These are phyloP conservation scores for Eulemur rufifrons DNA, from an alignment of 2,113 vertebrate species.

Conservation along the genomic window DNA sequence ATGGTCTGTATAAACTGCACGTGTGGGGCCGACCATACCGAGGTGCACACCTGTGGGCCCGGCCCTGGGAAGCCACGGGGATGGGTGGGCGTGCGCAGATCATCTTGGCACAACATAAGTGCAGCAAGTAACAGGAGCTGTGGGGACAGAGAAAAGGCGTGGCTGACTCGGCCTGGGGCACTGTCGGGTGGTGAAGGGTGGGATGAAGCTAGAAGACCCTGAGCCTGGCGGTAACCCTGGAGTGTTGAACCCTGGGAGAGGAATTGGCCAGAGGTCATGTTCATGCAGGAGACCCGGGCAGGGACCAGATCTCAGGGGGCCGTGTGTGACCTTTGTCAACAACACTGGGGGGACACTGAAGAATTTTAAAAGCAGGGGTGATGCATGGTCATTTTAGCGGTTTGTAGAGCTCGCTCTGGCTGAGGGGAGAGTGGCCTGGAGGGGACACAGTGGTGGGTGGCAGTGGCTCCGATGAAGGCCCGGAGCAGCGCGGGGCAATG, in stretches of 20 bases:
- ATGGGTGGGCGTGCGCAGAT: neutral
- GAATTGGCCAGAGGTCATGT: neutral
- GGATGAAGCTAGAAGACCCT: neutral
- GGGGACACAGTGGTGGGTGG: neutral
- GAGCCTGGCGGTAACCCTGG: neutral
- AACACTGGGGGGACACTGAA: neutral
- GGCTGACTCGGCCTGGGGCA: no score
- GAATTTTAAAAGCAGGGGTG: neutral
- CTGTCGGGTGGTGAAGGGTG: no score
- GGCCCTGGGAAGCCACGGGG: no score
- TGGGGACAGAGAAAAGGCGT: neutral
- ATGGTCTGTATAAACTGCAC: neutral
- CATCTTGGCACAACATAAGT: neutral
- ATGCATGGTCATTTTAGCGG: neutral
- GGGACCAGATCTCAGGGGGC: neutral
- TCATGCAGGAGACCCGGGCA: neutral
- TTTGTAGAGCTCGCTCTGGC: neutral
- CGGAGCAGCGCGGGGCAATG: neutral
- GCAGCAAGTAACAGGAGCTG: accelerated
- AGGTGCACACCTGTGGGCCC: neutral
- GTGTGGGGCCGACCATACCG: neutral
- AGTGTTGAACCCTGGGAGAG: neutral
- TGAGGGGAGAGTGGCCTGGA: neutral
- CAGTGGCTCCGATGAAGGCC: neutral
- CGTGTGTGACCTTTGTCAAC: neutral